Conservation (phyloP, 37 sponge, comb jelly and placozoan genomes). For the Mnemiopsis leidyi region DNA sequence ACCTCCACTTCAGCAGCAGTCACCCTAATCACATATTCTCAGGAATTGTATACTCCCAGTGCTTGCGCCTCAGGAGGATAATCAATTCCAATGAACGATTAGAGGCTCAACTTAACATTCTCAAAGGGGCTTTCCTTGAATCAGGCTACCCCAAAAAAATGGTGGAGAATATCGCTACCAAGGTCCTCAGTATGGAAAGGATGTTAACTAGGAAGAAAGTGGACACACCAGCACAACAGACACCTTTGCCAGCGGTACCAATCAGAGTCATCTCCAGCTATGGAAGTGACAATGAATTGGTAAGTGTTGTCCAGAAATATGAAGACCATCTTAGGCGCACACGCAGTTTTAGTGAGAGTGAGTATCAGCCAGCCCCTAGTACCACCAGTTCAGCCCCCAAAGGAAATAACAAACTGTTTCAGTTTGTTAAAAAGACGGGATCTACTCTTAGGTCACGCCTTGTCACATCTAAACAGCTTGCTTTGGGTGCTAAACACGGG, state of each 20-base stretch:
- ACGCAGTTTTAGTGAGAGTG: neutral
- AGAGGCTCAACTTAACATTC: neutral
- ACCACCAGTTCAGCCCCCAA: neutral
- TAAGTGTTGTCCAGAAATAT: neutral
- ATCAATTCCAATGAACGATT: neutral
- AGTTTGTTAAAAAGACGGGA: neutral
- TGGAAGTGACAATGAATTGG: neutral
- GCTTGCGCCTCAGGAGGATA: too few species aligned
- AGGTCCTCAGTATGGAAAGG: neutral
- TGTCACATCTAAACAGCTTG: neutral
- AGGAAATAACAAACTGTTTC: neutral
- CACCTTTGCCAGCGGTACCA: too few species aligned
- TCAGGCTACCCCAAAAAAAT: neutral
- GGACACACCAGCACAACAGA: too few species aligned
- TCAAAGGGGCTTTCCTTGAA: neutral
- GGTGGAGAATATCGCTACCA: neutral
- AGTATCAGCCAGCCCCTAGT: too few species aligned
- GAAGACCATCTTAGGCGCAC: neutral
- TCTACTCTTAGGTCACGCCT: neutral
- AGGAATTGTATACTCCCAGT: neutral
- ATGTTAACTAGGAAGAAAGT: neutral
- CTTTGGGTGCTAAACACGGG: neutral
- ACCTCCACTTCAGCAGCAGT: neutral
- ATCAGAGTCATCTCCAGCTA: neutral
- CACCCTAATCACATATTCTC: neutral